These are phyloP conservation scores for Drosophila erecta DNA, from an alignment of 1,140 invertebrate genomes.

Conservation along the genomic window DNA sequence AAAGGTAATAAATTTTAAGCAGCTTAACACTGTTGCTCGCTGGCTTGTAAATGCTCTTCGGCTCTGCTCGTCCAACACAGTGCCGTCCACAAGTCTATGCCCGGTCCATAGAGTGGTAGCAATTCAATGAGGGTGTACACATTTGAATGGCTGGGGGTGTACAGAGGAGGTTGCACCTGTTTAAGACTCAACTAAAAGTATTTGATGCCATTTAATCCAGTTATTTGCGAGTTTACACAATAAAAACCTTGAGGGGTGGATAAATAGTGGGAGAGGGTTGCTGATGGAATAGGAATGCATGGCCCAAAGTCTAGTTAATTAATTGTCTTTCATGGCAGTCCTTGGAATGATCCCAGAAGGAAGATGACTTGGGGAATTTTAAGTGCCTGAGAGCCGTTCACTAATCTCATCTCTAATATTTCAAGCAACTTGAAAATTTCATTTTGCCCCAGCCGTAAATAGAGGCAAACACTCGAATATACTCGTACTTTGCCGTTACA, in stretches of 20 bases:
- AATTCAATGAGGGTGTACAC: conserved; percentile 20
- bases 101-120: conserved; percentile 13
- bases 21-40: conserved; percentile 84
- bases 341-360: conserved; percentile 11
- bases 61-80: conserved; percentile 40
- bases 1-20: conserved; percentile 84
- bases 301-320: conserved; percentile 77
- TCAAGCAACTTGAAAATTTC: conserved; percentile 20
- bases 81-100: conserved; percentile 35
- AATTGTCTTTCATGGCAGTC: conserved; percentile 61
- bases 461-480: conserved; percentile 37
- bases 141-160: conserved; percentile 35
- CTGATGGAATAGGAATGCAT: conserved; percentile 44
- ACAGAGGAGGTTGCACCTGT: conserved; percentile 60
- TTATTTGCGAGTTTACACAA: conserved; percentile 81
- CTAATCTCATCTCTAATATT: conserved; percentile 36
- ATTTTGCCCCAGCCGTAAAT: conserved; percentile 21
- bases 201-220: conserved; percentile 81
- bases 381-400: conserved; percentile 15
- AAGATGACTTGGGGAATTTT: conserved; percentile 54
- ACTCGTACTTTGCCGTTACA: conserved; percentile 42
- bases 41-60: conserved; percentile 72
- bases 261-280: neutral
- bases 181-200: conserved; percentile 74
- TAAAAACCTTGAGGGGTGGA: conserved; percentile 55